Conservation (phyloP, 2,797 vertebrate genomes). For the Rhynchotus rufescens region DNA sequence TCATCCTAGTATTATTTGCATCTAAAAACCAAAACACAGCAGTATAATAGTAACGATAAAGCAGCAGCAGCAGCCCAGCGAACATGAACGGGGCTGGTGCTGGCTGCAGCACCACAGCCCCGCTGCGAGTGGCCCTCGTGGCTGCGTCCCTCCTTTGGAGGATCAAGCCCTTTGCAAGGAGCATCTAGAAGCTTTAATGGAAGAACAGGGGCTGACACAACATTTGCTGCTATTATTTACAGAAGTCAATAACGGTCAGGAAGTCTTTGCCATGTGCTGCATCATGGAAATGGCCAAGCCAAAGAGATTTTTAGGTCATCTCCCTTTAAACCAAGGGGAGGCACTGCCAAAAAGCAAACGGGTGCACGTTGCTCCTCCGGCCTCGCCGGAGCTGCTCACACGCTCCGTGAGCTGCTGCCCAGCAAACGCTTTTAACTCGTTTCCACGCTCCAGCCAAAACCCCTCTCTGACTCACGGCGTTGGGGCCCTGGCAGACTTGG, state of each 20-base stretch:
- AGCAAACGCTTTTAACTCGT: conserved; percentile 4
- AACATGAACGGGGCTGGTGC: conserved; percentile 10
- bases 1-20: conserved; percentile 1
- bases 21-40: neutral
- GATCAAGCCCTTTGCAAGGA: conserved; percentile 36
- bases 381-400: conserved; percentile 29
- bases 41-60: neutral
- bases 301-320: neutral
- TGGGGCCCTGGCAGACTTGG: no score
- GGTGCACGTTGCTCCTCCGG: conserved; percentile 47
- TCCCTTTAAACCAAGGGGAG: conserved; percentile 28
- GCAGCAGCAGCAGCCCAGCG: neutral
- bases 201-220: no score
- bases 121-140: neutral
- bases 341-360: conserved; percentile 18
- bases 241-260: no score
- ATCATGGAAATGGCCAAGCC: neutral
- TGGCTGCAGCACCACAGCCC: conserved; percentile 43
- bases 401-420: conserved; percentile 18
- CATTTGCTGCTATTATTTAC: no score
- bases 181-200: neutral
- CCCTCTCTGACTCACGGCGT: conserved; percentile 49
- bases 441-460: conserved; percentile 60
- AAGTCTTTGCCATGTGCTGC: no score
- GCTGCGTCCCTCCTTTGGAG: conserved; percentile 52